Evolutionary conservation across 2,797 vertebrate species (phyloP), one percentile per base, ranked within the genome.

Genomic region (Acanthurus tractus): DNA sequence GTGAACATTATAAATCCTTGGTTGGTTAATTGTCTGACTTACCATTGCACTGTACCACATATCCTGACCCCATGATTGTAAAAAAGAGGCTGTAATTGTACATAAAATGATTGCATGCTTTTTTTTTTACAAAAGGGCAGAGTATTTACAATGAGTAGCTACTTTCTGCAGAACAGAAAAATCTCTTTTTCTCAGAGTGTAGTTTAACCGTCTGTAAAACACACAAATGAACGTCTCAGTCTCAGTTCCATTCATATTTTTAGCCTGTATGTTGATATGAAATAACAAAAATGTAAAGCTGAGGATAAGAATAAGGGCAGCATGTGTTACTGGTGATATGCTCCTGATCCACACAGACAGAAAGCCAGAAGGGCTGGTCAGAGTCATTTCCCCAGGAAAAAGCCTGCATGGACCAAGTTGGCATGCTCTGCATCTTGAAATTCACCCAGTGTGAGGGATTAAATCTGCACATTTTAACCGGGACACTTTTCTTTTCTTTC

Each of bases 311-410:
- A 68, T 45, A 61, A 66, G 69, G 49, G 50, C 69, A 78, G 50
- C 81, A 84, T 73, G 54, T 77, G 79, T 82, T 77, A 36, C 40
- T 77, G 72, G 34, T 74, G 67, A 78, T 79, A 50, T 82, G 77
- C 70, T 70, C 68, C 44, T 79, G 70, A 88, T 85, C 70, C 67
- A 61, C 76, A 69, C 70, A 69, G 64, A 71, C 52, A 75, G 57
- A 78, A 56, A 78, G 71, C 57, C 72, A 83, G 58, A 68, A 63
- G 59, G 52, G 50, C 56, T 65, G 67, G 56, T 75, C 61, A 49
- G 50, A 78, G 64, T 81, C 44, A 83, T 82, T 89, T 84, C 79
- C 71, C 68, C 68, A 81, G 65, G 58, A 88, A 88, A 81, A 63
- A 69, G 77, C 45, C 49, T 72, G 58, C 36, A 0, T 63, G 74